Conservation (phyloP, 2,113 vertebrate species). For the Oncorhynchus mykiss region DNA sequence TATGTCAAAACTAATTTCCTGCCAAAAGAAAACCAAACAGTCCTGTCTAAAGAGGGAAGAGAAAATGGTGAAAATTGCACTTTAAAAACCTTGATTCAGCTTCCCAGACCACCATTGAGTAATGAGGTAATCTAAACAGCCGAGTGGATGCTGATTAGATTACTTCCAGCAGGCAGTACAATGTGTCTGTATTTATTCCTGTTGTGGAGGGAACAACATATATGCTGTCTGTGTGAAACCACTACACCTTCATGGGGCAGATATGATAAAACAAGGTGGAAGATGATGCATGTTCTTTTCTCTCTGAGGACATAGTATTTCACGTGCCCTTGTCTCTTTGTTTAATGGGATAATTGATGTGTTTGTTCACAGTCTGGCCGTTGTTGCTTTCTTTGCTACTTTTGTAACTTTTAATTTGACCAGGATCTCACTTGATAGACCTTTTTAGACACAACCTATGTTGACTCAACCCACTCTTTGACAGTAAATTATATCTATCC, state of each 20-base stretch:
- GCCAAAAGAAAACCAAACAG: slow-evolving; percentile 70
- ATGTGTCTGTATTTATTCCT: slow-evolving; percentile 44
- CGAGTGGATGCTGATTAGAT: slow-evolving; percentile 57
- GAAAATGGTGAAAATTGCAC: too few relatives aligned
- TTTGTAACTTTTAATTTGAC: slow-evolving; percentile 7
- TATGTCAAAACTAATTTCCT: slow-evolving; percentile 82
- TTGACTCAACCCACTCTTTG: background rate
- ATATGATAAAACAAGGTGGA: background rate
- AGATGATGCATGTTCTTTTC: background rate
- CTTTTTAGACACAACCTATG: background rate
- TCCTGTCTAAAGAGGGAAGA: slow-evolving; percentile 56
- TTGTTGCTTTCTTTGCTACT: background rate
- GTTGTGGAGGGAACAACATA: slow-evolving; percentile 22
- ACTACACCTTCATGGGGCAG: background rate
- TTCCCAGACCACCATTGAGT: slow-evolving; percentile 61
- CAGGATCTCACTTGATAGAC: background rate
- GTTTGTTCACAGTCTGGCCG: background rate
- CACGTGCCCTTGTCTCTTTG: background rate
- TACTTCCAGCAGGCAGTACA: slow-evolving; percentile 54
- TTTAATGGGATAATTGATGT: background rate
- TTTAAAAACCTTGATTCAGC: slow-evolving; percentile 67
- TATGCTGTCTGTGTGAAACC: background rate
- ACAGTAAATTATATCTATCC: background rate
- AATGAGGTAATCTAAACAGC: slow-evolving; percentile 55
- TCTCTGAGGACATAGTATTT: background rate